Percentiles rank a stretch among this genome's conserved stretches.
Conservation (phyloP, 2,888 invertebrate species). For the Rhagonycha fulva region DNA sequence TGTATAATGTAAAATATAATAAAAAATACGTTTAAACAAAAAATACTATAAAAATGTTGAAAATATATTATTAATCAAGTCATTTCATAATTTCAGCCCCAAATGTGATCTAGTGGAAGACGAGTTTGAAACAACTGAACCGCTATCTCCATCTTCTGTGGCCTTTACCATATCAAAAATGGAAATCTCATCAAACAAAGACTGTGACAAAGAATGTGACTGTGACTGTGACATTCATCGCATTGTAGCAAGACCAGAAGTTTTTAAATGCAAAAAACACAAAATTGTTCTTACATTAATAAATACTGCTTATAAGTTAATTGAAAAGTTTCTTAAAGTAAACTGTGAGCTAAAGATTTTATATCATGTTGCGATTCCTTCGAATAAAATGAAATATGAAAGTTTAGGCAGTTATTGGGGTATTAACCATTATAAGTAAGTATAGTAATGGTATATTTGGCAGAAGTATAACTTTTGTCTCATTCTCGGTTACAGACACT, state of each 20-base stretch:
- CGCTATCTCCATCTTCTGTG: neutral
- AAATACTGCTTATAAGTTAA: neutral
- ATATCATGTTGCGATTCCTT: neutral
- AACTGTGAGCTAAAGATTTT: neutral
- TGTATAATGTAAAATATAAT: too few species aligned
- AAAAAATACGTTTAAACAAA: too few species aligned
- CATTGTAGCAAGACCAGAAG: neutral
- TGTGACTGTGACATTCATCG: too few species aligned
- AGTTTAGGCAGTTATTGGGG: neutral
- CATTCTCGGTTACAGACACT: too few species aligned
- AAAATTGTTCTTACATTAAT: neutral
- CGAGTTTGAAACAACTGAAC: neutral
- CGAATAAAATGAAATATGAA: neutral
- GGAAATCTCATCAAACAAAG: neutral
- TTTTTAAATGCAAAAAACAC: neutral
- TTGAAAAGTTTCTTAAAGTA: neutral
- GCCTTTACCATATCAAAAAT: neutral
- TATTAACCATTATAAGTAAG: neutral
- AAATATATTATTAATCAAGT: too few species aligned
- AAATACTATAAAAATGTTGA: too few species aligned
- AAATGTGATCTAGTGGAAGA: neutral
- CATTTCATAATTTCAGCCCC: neutral
- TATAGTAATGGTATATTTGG: too few species aligned
- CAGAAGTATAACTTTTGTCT: too few species aligned
- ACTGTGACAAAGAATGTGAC: too few species aligned